Percentiles rank a stretch among this genome's conserved stretches.
Evolutionary conservation across 2,888 invertebrate genomes (phyloP).

Genomic region (Linnaemya tessellans): DNA sequence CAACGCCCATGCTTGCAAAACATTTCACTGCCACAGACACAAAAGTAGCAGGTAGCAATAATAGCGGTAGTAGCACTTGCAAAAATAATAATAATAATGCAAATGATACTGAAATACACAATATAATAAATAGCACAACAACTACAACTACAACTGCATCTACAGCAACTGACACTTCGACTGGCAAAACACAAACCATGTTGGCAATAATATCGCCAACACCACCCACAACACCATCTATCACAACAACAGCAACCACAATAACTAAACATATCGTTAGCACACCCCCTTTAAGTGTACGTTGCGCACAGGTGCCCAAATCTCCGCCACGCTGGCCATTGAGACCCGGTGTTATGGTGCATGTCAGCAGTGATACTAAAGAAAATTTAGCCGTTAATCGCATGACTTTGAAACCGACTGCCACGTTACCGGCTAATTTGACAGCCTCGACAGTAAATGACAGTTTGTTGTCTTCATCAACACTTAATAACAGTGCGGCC

Average conservation of each 20-base stretch:
- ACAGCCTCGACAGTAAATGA: slow-evolving; percentile 73
- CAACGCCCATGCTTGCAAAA: slow-evolving; percentile 60
- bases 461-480: slow-evolving; percentile 69
- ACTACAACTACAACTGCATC: slow-evolving; percentile 65
- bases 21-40: slow-evolving; percentile 40
- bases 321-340: slow-evolving; percentile 89
- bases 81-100: slow-evolving; percentile 57
- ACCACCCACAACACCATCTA: slow-evolving; percentile 39
- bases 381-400: slow-evolving; percentile 87
- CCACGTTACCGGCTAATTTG: slow-evolving; percentile 72
- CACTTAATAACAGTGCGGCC: slow-evolving; percentile 65
- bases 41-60: slow-evolving; percentile 56
- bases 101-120: slow-evolving; percentile 49
- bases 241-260: slow-evolving; percentile 44
- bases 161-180: slow-evolving; percentile 11
- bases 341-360: slow-evolving; percentile 93
- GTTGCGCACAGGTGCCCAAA: slow-evolving; percentile 79
- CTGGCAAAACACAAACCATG: slow-evolving; percentile 20
- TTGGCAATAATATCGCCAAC: slow-evolving; percentile 34
- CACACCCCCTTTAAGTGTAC: slow-evolving; percentile 70
- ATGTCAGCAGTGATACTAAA: slow-evolving; percentile 89
- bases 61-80: slow-evolving; percentile 21
- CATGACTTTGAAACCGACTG: slow-evolving; percentile 77
- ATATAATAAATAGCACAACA: slow-evolving; percentile 57
- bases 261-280: slow-evolving; percentile 52